phyloP scores from a whole-genome alignment of 2,113 vertebrate species.

The Oncorhynchus mykiss region DNA sequence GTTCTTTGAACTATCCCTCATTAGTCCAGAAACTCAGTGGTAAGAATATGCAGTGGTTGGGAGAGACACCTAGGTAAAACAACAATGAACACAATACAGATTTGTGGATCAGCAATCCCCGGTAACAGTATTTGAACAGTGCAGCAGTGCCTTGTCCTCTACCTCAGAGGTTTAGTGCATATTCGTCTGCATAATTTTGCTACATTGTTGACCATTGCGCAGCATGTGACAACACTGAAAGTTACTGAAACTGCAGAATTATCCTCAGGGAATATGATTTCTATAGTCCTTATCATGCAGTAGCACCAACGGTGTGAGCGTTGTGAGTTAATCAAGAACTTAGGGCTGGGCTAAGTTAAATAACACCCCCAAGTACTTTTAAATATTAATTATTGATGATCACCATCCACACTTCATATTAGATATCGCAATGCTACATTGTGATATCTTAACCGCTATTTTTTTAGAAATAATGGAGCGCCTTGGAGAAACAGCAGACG shows the following conservation, averaged over 20 bases:
- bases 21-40: not conserved
- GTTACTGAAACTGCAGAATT: too few species aligned
- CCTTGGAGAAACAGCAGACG: too few species aligned
- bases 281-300: not conserved
- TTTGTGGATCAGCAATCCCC: too few species aligned
- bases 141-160: too few species aligned
- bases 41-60: not conserved
- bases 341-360: conserved; percentile 2
- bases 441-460: too few species aligned
- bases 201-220: too few species aligned
- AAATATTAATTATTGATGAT: conserved; percentile 25
- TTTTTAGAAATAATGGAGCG: too few species aligned
- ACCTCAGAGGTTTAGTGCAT: too few species aligned
- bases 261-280: too few species aligned
- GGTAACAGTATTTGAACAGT: too few species aligned
- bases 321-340: conserved; percentile 3
- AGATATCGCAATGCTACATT: conserved; percentile 11
- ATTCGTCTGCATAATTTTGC: too few species aligned
- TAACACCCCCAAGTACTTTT: conserved; percentile 1
- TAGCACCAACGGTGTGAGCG: not conserved
- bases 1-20: not conserved
- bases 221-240: too few species aligned
- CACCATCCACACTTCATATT: conserved; percentile 5
- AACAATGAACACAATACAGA: not conserved
- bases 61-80: not conserved